These are phyloP conservation scores for Thereva unica DNA, from an alignment of 2,888 invertebrate species.

Conservation along the genomic window DNA sequence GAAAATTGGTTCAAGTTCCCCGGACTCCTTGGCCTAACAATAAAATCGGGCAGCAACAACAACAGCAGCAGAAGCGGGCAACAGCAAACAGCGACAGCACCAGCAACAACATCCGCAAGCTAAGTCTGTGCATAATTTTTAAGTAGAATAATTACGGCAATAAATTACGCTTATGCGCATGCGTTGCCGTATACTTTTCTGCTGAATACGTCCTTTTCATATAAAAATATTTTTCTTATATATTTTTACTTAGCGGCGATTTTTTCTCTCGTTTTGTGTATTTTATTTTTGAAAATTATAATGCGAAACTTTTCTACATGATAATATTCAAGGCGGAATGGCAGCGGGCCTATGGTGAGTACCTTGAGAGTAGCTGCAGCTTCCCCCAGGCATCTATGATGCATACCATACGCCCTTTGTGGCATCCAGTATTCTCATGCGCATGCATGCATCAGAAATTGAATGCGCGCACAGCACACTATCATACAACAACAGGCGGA, in stretches of 20 bases:
- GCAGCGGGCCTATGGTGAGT: constrained; percentile 4
- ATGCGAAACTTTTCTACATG: constrained; percentile 33
- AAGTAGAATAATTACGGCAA: constrained; percentile 43
- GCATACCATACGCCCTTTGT: constrained; percentile 27
- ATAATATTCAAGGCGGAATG: constrained; percentile 20
- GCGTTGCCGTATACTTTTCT: constrained; percentile 24
- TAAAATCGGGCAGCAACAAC: constrained; percentile 26
- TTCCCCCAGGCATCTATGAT: constrained; percentile 23
- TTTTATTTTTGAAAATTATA: constrained; percentile 36
- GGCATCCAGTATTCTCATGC: background rate
- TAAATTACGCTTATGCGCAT: constrained; percentile 41
- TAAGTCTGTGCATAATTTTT: constrained; percentile 41
- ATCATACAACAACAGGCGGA: constrained; percentile 10
- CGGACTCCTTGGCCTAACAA: constrained; percentile 22
- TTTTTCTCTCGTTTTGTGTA: constrained; percentile 16
- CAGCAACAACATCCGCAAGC: constrained; percentile 32
- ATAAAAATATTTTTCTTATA: constrained; percentile 20
- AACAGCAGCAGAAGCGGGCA: background rate
- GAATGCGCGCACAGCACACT: constrained; percentile 11
- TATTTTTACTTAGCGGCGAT: constrained; percentile 18
- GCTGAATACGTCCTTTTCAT: constrained; percentile 12
- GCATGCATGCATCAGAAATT: background rate
- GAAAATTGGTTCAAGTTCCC: constrained; percentile 41
- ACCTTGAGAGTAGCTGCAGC: constrained; percentile 22
- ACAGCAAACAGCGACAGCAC: background rate